Base-by-base conservation (phyloP, 2,888 invertebrate species). In the Sarcophaga subvicina region DNA sequence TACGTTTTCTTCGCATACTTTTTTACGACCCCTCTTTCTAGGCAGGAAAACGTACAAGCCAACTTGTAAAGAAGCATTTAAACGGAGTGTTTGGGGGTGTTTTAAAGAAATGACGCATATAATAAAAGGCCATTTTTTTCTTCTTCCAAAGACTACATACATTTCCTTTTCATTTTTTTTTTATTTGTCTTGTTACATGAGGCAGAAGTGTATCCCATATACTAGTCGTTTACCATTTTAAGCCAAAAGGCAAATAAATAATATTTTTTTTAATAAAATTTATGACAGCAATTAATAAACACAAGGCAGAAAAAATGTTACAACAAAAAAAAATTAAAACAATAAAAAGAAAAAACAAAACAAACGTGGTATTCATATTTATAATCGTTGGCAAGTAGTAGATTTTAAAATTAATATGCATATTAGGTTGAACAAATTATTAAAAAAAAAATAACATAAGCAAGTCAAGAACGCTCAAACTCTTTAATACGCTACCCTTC, bases 201-300 rank as follows among this genome's bases (percentile, higher is more conserved):
- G 37, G 37, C 37, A 37, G 37, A 37, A 37, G 10, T 37, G 8
- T 37, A 37, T 37, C 49, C 25, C n/a, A 54, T 6, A 64, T n/a
- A 63, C 63, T 37, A 37, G 37, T 37, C 37, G 37, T 37, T 63
- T 60, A 69, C 4, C 67, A 62, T 59, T 77, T 66, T 80, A 25
- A 17, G 67, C 60, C 67, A 45, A 77, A 49, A 67, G 25, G 67
- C 67, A 73, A 67, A 81, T 85, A 77, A 85, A 81, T 80, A 80
- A 85, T 72, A 81, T 78, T 77, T 81, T 22, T 27, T 69, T 85
- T 37, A 37, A 85, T 73, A 73, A 73, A 85, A 85, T 85, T 85
- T 80, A 81, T 85, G 77, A n/a, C 81, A 47, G 80, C 77, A 81
- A 85, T 85, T 85, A 85, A 78, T 81, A 77, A 83, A 73, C 45